Evolutionary conservation across 2,113 vertebrate genomes (phyloP).

Genomic region (Varanus komodoensis): DNA sequence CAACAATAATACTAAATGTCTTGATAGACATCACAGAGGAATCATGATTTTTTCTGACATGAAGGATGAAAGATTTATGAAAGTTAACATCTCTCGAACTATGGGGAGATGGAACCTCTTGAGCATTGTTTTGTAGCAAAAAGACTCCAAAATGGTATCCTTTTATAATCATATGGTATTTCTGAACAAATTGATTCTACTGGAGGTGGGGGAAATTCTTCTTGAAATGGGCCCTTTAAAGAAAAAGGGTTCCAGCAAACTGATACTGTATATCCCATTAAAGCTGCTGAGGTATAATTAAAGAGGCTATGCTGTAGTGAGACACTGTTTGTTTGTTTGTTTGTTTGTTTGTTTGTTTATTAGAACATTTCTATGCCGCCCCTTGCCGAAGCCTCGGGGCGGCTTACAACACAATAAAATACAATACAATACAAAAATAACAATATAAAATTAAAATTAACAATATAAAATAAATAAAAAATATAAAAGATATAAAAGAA

Average conservation of each 20-base stretch:
- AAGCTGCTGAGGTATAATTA: background rate
- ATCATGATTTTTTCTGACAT: background rate
- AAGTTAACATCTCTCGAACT: background rate
- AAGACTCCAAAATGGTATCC: background rate
- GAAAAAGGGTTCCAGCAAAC: background rate
- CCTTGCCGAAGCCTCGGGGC: no score
- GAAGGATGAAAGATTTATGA: background rate
- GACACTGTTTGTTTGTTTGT: no score
- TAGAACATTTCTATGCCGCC: no score
- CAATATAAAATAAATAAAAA: no score
- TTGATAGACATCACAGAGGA: slow-evolving; percentile 6
- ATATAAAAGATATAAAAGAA: no score
- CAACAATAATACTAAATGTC: slow-evolving; percentile 15
- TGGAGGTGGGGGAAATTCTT: background rate
- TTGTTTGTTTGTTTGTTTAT: no score
- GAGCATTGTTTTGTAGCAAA: background rate
- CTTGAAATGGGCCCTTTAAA: background rate
- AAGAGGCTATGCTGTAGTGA: background rate
- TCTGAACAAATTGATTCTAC: background rate
- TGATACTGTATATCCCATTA: background rate
- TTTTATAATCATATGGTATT: background rate
- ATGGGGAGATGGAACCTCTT: background rate
- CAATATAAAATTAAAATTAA: no score
- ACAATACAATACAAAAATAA: no score
- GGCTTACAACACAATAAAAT: no score